These are phyloP conservation scores for Lates japonicus DNA, from an alignment of 2,797 vertebrate genomes.

Conservation along the genomic window DNA sequence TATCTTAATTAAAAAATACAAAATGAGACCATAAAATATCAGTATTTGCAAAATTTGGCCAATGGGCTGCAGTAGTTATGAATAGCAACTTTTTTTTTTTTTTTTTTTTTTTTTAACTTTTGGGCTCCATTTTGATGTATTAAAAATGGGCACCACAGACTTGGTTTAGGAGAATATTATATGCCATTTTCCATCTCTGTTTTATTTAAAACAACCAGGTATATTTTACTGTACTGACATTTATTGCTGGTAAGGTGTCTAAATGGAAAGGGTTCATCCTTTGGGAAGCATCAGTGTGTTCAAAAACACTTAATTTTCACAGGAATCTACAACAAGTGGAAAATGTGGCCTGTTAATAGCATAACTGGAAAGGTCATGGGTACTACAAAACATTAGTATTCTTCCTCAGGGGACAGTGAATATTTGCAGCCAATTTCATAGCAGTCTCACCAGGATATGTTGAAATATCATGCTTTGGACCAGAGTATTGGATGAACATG, in stretches of 20 bases:
- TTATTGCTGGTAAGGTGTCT: conserved; percentile 5
- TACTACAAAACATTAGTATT: conserved; percentile 9
- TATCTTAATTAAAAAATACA: background rate
- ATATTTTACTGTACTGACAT: conserved; percentile 14
- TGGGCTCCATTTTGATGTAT: background rate
- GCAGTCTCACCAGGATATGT: background rate
- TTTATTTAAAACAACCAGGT: background rate
- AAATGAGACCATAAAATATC: background rate
- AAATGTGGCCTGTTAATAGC: background rate
- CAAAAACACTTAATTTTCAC: conserved; percentile 6
- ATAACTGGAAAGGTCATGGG: conserved; percentile 12
- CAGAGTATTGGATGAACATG: background rate
- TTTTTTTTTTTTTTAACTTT: background rate
- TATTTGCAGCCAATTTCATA: conserved; percentile 14
- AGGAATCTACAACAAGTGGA: conserved; percentile 2
- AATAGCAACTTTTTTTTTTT: background rate
- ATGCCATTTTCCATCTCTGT: background rate
- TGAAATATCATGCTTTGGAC: background rate
- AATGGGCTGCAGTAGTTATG: background rate
- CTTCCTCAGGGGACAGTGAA: conserved; percentile 5
- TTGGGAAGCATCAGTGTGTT: conserved; percentile 1
- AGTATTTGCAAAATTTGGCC: background rate
- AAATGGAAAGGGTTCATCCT: conserved; percentile 8
- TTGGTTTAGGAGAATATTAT: background rate
- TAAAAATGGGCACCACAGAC: background rate